Evolutionary conservation across 2,888 invertebrate species (phyloP), one percentile per base, ranked within the genome.

Genomic region (Raillietiella orientalis): DNA sequence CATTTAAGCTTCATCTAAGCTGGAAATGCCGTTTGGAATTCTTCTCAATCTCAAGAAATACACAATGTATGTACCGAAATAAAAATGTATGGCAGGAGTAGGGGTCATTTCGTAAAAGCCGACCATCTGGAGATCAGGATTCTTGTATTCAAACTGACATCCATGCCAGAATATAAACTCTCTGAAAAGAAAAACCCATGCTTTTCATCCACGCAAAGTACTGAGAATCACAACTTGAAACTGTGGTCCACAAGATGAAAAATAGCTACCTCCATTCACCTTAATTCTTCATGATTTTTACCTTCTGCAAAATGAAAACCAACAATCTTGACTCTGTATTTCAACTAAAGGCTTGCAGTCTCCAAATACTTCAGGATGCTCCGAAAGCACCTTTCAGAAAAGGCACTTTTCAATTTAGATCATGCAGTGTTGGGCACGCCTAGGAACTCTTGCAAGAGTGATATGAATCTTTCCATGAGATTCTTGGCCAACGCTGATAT

Each of bases 101-200:
- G 90, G 90, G 1, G 84, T 82, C 47, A 74, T 52, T 44, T 87
- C 75, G 41, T 64, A 71, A 31, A 84, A 62, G 2, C 77, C 71
- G 8, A 71, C 49, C 5, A 87, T 59, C 45, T 75, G 93, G 0
- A 93, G 74, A 20, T 62, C 41, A 1, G 84, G 87, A 50, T 96
- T 96, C 49, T 77, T 79, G 45, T 66, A 90, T 44, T 87, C 79
- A 15, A 96, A 52, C 48, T 90, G 90, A 5, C 82, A 71, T 38
- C 90, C 50, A 49, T 77, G 64, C 93, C 93, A 96, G 46, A 82
- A 87, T 2, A 74, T 66, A 44, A 96, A 93, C 5, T 82, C 67
- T 39, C 77, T 75, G 41, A 27, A 48, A 46, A 33, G 28, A 17
- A 27, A 16, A 30, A 14, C 15, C 30, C 26, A 31, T 13, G 12